Percentiles rank a stretch among this genome's conserved stretches.
These are phyloP conservation scores for Plebejus argus DNA, from an alignment of 2,888 invertebrate species.

Conservation along the genomic window DNA sequence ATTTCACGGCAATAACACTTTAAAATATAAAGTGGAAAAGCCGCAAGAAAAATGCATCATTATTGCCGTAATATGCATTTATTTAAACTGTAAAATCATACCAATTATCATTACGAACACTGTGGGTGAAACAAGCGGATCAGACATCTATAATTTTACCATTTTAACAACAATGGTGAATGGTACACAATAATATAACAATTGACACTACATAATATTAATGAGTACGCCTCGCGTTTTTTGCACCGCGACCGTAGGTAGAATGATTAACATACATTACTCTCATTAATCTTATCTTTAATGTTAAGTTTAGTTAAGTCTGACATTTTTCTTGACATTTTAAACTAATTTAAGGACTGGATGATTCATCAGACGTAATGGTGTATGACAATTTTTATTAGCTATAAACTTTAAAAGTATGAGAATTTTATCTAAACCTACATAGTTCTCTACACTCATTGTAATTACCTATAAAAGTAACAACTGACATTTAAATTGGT, in stretches of 20 bases:
- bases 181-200: too few relatives aligned
- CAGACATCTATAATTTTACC: too few relatives aligned
- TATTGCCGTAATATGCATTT: too few relatives aligned
- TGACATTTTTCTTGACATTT: constrained; percentile 18
- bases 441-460: neutral
- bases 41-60: too few relatives aligned
- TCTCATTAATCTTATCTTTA: constrained; percentile 12
- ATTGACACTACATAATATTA: neutral
- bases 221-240: neutral
- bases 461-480: neutral
- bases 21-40: too few relatives aligned
- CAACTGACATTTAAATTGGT: neutral
- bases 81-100: too few relatives aligned
- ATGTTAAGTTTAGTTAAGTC: constrained; percentile 2
- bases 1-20: too few relatives aligned
- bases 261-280: neutral
- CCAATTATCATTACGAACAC: too few relatives aligned
- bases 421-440: neutral
- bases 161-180: too few relatives aligned
- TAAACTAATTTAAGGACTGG: neutral
- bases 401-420: neutral
- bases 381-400: neutral
- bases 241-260: neutral
- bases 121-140: too few relatives aligned
- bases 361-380: neutral